Evolutionary conservation across 2,113 vertebrate genomes (phyloP), one percentile per base, ranked within the genome.

Genomic region (Alligator mississippiensis): DNA sequence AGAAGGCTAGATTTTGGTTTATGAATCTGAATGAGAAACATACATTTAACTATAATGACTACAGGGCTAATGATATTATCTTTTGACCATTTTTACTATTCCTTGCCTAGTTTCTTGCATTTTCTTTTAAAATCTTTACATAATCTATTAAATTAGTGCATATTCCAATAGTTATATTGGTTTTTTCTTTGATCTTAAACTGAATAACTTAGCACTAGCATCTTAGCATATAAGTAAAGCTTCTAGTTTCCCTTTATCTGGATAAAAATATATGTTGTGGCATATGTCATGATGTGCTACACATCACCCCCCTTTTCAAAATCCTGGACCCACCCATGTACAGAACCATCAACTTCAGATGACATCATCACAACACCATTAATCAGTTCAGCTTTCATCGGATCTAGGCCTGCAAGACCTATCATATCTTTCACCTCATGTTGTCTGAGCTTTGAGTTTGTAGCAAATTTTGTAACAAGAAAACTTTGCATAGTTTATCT

Each of bases 131-230:
- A 38, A 38, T 38, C 38, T 38, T 6, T 38, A 38, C 38, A 38
- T 38, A 38, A 38, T 38, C 38, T 38, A 38, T 38, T 38, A 38
- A 38, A 38, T 38, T 38, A 38, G 38, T 38, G 38, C 38, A 38
- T 38, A 38, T 38, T 38, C 38, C 38, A 38, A 54, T 2, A 59
- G 4, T 2, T 0, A 6, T 22, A 6, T 12, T 57, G n/a, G 1
- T 4, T 68, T 13, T 70, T 54, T n/a, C 15, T 38, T 25, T 38
- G 62, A 55, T 86, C 34, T 77, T 13, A 70, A 82, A 75, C 61
- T 38, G 27, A 82, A 88, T 30, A 24, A 30, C 47, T 22, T 18
- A 84, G 38, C 81, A 68, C 5, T 10, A 8, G 5, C 6, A 25
- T 59, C 3, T 24, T 13, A 3, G 4, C 4, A 15, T 85, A 7